Evolutionary conservation across 2,888 invertebrate species (phyloP).

Genomic region (Eristalis intricaria): DNA sequence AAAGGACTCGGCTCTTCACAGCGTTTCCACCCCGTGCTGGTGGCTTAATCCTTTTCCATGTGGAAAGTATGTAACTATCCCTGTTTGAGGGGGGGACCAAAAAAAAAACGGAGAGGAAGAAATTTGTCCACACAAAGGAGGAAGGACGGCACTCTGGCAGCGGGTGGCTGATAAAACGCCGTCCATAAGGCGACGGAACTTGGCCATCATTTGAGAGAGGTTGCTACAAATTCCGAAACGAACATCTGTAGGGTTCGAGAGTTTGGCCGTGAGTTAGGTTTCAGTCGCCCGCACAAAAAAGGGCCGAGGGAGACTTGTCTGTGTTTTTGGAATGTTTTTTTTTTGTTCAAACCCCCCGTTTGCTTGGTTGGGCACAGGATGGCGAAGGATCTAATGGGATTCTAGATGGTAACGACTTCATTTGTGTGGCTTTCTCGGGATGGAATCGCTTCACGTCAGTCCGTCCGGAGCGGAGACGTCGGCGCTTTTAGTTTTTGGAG

Average conservation of each 20-base stretch:
- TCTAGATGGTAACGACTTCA: not conserved
- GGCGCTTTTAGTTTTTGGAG: not conserved
- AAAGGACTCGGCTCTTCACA: not conserved
- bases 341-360: not conserved
- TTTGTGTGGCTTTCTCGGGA: not conserved
- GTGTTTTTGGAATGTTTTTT: not conserved
- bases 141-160: not conserved
- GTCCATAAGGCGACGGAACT: not conserved
- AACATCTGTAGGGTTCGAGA: not conserved
- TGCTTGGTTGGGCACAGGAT: not conserved
- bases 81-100: not conserved
- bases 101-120: not conserved
- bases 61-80: slow-evolving; percentile 7
- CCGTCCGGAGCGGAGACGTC: not conserved
- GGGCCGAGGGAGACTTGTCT: not conserved
- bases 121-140: not conserved
- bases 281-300: not conserved
- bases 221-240: not conserved
- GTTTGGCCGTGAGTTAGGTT: not conserved
- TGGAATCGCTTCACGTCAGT: not conserved
- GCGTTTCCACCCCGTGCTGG: not conserved
- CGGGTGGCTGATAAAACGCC: not conserved
- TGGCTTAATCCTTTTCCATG: not conserved
- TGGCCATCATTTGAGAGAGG: slow-evolving; percentile 1
- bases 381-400: not conserved